phyloP scores from a whole-genome alignment of 1,140 invertebrate species.

The Palaemon carinicauda region DNA sequence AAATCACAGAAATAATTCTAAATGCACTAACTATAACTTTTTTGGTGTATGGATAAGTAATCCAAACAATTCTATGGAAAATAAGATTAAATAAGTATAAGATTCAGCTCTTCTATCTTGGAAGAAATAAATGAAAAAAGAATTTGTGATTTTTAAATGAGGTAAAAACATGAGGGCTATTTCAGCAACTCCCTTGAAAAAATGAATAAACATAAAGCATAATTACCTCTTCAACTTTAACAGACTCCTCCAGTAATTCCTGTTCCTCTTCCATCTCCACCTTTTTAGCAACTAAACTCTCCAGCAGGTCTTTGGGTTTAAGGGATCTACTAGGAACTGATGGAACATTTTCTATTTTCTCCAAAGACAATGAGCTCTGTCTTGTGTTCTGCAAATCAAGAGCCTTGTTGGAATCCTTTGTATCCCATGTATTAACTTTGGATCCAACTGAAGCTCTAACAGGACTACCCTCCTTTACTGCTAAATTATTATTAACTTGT shows the following conservation, averaged over 20 bases:
- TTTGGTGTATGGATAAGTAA: too few relatives aligned
- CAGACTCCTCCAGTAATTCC: conserved; percentile 69
- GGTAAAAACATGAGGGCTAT: not conserved
- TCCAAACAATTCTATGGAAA: too few relatives aligned
- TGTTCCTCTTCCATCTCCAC: conserved; percentile 70
- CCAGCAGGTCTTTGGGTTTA: conserved; percentile 68
- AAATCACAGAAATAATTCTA: too few relatives aligned
- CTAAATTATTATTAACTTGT: not conserved
- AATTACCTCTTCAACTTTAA: conserved; percentile 68
- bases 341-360: conserved; percentile 60
- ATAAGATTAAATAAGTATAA: too few relatives aligned
- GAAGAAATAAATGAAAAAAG: too few relatives aligned
- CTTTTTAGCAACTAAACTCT: conserved; percentile 65
- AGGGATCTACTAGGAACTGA: conserved; percentile 67
- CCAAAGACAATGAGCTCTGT: not conserved
- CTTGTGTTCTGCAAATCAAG: conserved; percentile 53
- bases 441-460: not conserved
- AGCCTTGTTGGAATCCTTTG: conserved; percentile 48
- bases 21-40: too few relatives aligned
- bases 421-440: conserved; percentile 30
- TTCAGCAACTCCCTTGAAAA: not conserved
- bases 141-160: too few relatives aligned
- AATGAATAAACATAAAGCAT: conserved; percentile 58
- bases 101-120: too few relatives aligned
- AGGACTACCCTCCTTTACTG: not conserved